Base-by-base conservation (phyloP, 2,797 vertebrate species). In the Siniperca scherzeri region DNA sequence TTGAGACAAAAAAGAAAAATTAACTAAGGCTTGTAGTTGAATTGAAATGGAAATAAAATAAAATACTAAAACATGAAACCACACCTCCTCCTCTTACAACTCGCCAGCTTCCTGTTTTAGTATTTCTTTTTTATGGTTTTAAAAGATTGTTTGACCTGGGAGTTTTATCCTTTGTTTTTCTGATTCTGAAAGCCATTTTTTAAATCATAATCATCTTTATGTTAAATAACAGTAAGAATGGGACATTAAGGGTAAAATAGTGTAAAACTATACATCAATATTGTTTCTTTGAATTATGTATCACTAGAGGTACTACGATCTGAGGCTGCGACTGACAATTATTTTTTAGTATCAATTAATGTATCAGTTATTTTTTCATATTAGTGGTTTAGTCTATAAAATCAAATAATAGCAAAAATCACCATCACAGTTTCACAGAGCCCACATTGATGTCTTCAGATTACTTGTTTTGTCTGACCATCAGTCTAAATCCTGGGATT, bases 1-100 rank as follows among this genome's bases (percentile, higher is more conserved):
- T 33, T 80, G 80, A 91, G 77, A 87, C 19, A 69, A 74, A 81
- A 52, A 80, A 60, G 27, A 87, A 78, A 78, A 79, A 78, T 75
- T 22, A 87, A 81, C 27, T 74, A 61, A 90, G 77, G 67, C 77
- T 87, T 92, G 88, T 87, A 67, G 87, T 87, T 88, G 74, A 88
- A 87, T 62, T 88, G 46, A 90, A 88, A 87, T 82, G 70, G 87
- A 89, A 48, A 65, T 68, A 72, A 87, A 93, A 89, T 90, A 89
- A 93, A 92, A 92, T 81, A 70, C 38, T 79, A 84, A 93, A 90
- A 88, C 48, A 86, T 84, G 2, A 88, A 91, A 82, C 42, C 36
- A 69, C 38, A 70, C 19, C 42, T 50, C 11, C 53, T 72, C 12
- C 27, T 69, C 70, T 82, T 0, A 46, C 70, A 36, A 80, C n/a